Conservation (phyloP, 2,113 vertebrate genomes). For the Tychaedon coryphoeus region DNA sequence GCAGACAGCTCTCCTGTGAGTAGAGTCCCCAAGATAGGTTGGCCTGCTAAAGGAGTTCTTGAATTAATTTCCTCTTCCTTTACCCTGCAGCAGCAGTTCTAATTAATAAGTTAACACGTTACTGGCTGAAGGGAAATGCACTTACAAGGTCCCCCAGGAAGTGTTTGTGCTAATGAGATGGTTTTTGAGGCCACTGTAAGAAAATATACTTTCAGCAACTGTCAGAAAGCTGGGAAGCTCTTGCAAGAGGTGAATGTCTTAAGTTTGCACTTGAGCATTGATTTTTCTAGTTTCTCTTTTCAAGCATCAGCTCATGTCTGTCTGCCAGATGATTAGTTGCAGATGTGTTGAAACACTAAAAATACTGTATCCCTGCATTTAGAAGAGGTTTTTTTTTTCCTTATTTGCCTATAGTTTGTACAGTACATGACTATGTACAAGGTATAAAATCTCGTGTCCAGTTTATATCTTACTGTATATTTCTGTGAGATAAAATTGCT, state of each 20-base stretch:
- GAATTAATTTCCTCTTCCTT: constrained; percentile 67
- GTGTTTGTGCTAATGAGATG: constrained; percentile 58
- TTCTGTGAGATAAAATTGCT: neutral
- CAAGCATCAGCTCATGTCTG: neutral
- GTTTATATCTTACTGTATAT: neutral
- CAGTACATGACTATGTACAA: neutral
- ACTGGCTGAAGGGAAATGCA: constrained; percentile 65
- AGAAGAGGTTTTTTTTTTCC: neutral
- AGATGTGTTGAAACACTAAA: neutral
- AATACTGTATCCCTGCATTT: neutral
- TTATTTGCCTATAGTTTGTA: neutral
- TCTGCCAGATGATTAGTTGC: constrained; percentile 14
- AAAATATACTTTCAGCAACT: constrained; percentile 40
- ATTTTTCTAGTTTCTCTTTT: constrained; percentile 5
- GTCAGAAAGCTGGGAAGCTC: constrained; percentile 6
- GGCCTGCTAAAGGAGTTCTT: constrained; percentile 56
- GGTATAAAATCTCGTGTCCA: neutral
- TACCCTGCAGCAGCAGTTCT: constrained; percentile 65
- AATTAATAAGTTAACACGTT: constrained; percentile 70
- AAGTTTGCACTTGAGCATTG: neutral
- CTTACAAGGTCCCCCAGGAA: constrained; percentile 61
- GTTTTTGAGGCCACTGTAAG: constrained; percentile 47
- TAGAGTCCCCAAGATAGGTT: constrained; percentile 47
- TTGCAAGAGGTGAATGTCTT: constrained; percentile 8
- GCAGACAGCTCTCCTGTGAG: constrained; percentile 61